Base-by-base conservation (phyloP, 2,888 invertebrate genomes). In the Bimastos eiseni region DNA sequence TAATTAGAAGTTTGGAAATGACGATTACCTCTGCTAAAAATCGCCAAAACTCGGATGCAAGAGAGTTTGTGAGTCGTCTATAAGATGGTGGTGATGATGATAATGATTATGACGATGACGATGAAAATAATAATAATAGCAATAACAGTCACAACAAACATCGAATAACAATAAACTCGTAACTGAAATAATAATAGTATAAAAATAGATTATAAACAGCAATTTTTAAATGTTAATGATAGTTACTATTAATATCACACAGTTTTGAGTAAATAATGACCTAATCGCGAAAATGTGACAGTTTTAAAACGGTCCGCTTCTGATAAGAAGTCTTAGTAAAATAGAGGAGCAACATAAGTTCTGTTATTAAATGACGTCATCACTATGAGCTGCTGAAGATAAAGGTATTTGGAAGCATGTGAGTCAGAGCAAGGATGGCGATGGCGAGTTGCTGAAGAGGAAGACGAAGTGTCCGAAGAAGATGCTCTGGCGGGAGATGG, bases 311-410 rank as follows among this genome's bases (percentile, higher is more conserved):
- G 70, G 70, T n/a, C n/a, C 70, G 1, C 70, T 11, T 70, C 70
- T 70, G 30, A 49, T 49, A 21, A 49, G 49, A 49, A 49, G 70
- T 70, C n/a, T 70, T n/a, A n/a, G n/a, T 44, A 55, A 70, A 70
- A 70, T 70, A 70, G 70, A 70, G 70, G 70, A 70, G 70, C 70
- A 70, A 11, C 70, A 70, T 70, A 70, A 70, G 70, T 70, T 70
- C 30, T n/a, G 70, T 70, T 11, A 17, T 13, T 11, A 30, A 70
- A 49, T n/a, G 70, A n/a, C n/a, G 70, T n/a, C 17, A 70, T 70
- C 70, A 70, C n/a, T n/a, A 70, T 70, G 70, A 70, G 70, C 55
- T 24, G 70, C 70, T 70, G 70, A 70, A 15, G 70, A 70, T n/a
- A 4, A n/a, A n/a, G 70, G n/a, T n/a, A n/a, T 70, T 70, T n/a